Percentiles rank a stretch among this genome's conserved stretches.
These are phyloP conservation scores for Electrona antarctica DNA, from an alignment of 2,113 vertebrate genomes.

Conservation along the genomic window DNA sequence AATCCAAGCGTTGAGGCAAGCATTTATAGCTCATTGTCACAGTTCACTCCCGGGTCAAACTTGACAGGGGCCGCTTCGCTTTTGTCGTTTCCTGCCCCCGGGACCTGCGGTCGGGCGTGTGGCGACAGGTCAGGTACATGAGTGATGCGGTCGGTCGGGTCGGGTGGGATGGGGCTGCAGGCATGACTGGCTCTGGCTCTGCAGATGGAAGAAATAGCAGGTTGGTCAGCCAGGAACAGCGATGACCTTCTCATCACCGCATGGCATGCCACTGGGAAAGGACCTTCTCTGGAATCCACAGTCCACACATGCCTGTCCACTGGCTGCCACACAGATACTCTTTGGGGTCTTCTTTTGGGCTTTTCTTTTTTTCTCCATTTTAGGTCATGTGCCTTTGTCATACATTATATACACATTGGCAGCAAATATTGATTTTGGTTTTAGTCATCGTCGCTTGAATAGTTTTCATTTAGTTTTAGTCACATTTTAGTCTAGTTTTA, in stretches of 20 bases:
- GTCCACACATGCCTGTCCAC: too few species aligned
- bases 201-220: constrained; percentile 57
- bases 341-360: too few species aligned
- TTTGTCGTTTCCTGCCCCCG: constrained; percentile 18
- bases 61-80: constrained; percentile 1
- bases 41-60: constrained; percentile 30
- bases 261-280: not conserved
- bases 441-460: too few species aligned
- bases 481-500: too few species aligned
- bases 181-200: constrained; percentile 44
- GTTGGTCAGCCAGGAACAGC: constrained; percentile 29
- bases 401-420: too few species aligned
- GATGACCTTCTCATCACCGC: constrained; percentile 23
- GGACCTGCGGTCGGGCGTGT: not conserved
- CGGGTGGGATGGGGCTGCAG: not conserved
- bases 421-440: too few species aligned
- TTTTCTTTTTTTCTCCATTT: not conserved
- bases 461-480: too few species aligned
- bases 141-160: constrained; percentile 24
- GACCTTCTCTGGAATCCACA: constrained; percentile 15
- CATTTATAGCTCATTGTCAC: not conserved
- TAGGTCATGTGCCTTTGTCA: not conserved
- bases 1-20: not conserved
- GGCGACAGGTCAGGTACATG: constrained; percentile 12
- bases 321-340: too few species aligned